Base-by-base conservation (phyloP, 2,888 invertebrate genomes). In the Muscina levida region DNA sequence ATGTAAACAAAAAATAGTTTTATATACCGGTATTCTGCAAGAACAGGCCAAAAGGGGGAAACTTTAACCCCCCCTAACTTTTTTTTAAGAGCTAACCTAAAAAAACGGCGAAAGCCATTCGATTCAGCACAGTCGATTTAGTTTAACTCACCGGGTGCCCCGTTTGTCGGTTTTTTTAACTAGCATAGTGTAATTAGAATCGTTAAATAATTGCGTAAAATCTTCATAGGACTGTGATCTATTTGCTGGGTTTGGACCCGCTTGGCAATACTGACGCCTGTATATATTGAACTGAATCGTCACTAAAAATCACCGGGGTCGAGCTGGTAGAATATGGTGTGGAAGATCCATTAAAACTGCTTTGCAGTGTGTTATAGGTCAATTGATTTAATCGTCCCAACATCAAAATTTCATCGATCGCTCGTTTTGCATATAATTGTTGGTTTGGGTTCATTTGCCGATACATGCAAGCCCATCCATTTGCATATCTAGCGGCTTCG, bases 381-480 rank as follows among this genome's bases (percentile, higher is more conserved):
- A 51, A 19, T 51, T 51, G 51, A 11, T 51, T 51, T 51, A 51
- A 51, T 51, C 51, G 22, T 51, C 19, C 22, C 51, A 51, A 17
- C 51, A 51, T 51, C 51, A 51, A 51, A 51, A 51, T 51, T 51
- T 51, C 51, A 51, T 17, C 22, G 17, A 51, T 51, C 10, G 51
- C 51, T 22, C 51, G 51, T 51, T 51, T 51, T 15, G 51, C 4
- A 51, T 17, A 51, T 51, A 51, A 31, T 31, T 66, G 26, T 67
- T 67, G 67, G 31, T 48, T 67, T 37, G 67, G 37, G 11, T 51
- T 67, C 31, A 51, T 51, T 67, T 31, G 31, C 15, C 67, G 26
- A 51, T 67, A 67, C 67, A 48, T 67, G 51, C 67, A 67, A 19
- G 51, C 48, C 48, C 48, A 48, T 48, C 48, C 46, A 24, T 66